phyloP scores from a whole-genome alignment of 2,888 invertebrate species.

The Rhamnusium bicolor region DNA sequence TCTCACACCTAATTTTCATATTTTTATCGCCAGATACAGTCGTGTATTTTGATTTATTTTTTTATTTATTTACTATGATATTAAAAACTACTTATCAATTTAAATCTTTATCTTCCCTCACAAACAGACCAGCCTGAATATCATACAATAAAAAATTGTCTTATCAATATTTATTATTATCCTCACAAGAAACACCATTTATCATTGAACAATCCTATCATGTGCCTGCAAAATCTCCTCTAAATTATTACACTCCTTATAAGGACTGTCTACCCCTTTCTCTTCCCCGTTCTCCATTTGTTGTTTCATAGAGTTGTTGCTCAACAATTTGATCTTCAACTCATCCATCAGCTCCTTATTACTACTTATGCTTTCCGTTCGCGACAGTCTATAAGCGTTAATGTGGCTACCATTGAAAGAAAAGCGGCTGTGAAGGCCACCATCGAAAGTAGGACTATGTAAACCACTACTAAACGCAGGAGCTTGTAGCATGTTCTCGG shows the following conservation, averaged over 20 bases:
- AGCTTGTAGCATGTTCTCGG: background rate
- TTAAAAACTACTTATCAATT: background rate
- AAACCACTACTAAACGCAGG: background rate
- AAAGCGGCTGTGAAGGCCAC: background rate
- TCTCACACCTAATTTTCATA: no score
- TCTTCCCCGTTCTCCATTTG: slow-evolving; percentile 13
- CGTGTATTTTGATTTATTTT: background rate
- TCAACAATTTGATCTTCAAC: slow-evolving; percentile 54
- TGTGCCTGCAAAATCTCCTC: slow-evolving; percentile 51
- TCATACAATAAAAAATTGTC: background rate
- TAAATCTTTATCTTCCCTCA: background rate
- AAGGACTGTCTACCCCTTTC: slow-evolving; percentile 43
- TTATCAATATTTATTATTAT: slow-evolving; percentile 24
- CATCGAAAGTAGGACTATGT: slow-evolving; percentile 1
- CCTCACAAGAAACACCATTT: background rate
- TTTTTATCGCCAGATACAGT: background rate
- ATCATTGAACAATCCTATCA: slow-evolving; percentile 35
- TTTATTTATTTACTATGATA: background rate
- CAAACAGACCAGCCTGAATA: background rate
- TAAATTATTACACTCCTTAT: slow-evolving; percentile 53
- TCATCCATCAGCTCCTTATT: slow-evolving; percentile 57
- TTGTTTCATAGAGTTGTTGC: slow-evolving; percentile 23
- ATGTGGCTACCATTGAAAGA: background rate
- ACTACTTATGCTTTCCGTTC: slow-evolving; percentile 56
- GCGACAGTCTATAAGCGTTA: slow-evolving; percentile 26